phyloP scores from a whole-genome alignment of 1,140 invertebrate genomes.

The Episyrphus balteatus region DNA sequence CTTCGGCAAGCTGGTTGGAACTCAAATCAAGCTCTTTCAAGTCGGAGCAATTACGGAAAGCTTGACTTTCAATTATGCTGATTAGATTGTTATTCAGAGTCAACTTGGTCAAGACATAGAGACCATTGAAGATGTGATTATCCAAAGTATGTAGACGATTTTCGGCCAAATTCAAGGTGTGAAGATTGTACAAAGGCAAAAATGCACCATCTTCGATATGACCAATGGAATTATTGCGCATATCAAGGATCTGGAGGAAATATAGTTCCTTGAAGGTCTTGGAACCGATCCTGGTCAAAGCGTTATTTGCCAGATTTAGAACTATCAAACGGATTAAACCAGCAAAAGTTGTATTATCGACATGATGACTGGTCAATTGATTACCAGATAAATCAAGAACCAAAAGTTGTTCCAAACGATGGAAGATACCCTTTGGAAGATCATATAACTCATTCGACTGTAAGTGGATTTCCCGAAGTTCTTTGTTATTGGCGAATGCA shows the following conservation, averaged over 20 bases:
- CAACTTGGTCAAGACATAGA: constrained; percentile 69
- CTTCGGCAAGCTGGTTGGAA: constrained; percentile 59
- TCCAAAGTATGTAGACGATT: constrained; percentile 64
- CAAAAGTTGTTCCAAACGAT: constrained; percentile 53
- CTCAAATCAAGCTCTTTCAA: constrained; percentile 72
- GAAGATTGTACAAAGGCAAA: constrained; percentile 67
- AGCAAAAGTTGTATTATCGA: constrained; percentile 54
- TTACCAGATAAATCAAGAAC: constrained; percentile 63
- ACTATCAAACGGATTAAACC: constrained; percentile 57
- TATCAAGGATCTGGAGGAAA: constrained; percentile 67
- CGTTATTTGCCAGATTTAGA: constrained; percentile 57
- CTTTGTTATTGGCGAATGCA: constrained; percentile 54
- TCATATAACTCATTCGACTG: constrained; percentile 61
- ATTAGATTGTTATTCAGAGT: constrained; percentile 69
- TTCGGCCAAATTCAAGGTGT: constrained; percentile 64
- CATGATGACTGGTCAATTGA: constrained; percentile 54
- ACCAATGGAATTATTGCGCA: constrained; percentile 67
- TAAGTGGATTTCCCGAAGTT: constrained; percentile 61
- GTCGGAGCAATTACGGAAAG: constrained; percentile 71
- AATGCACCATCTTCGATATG: constrained; percentile 67
- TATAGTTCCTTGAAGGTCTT: constrained; percentile 68
- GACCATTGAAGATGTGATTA: constrained; percentile 62
- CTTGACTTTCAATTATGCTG: constrained; percentile 57
- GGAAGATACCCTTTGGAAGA: constrained; percentile 55
- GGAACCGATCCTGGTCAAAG: constrained; percentile 49